Evolutionary conservation across 2,113 vertebrate species (phyloP).

Genomic region (Psephotus haematonotus): DNA sequence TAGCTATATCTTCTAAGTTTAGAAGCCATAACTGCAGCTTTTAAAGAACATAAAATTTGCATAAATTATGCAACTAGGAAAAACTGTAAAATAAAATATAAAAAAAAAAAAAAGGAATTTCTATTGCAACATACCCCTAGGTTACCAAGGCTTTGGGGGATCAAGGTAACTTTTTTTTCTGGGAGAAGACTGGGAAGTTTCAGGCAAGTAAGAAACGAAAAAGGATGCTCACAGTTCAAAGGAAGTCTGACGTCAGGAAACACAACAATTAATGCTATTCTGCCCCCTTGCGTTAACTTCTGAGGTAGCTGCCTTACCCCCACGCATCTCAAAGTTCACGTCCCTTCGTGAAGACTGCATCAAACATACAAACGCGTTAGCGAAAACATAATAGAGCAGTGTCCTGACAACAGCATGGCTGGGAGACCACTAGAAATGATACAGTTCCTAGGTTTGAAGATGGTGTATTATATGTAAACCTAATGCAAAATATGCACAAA

Average conservation of each 20-base stretch:
- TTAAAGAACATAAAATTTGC: neutral
- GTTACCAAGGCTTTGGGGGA: neutral
- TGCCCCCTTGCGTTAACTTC: conserved; percentile 38
- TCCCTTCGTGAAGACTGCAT: neutral
- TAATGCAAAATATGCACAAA: neutral
- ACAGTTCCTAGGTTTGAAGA: neutral
- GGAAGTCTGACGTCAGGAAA: conserved; percentile 44
- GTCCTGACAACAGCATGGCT: neutral
- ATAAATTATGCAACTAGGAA: neutral
- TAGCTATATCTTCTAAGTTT: neutral
- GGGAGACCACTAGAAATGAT: neutral
- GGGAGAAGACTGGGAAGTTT: neutral
- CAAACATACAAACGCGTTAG: neutral
- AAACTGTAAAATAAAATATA: neutral
- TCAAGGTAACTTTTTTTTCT: neutral
- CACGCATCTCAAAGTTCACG: neutral
- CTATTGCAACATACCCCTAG: neutral
- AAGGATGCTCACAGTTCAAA: neutral
- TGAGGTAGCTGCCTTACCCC: neutral
- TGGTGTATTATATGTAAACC: neutral
- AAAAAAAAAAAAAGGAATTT: neutral
- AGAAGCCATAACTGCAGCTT: neutral
- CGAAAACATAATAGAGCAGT: neutral
- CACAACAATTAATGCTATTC: conserved; percentile 45
- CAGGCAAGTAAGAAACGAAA: neutral